These are phyloP conservation scores for Helarctos malayanus DNA, from an alignment of 2,797 vertebrate species.

Conservation along the genomic window DNA sequence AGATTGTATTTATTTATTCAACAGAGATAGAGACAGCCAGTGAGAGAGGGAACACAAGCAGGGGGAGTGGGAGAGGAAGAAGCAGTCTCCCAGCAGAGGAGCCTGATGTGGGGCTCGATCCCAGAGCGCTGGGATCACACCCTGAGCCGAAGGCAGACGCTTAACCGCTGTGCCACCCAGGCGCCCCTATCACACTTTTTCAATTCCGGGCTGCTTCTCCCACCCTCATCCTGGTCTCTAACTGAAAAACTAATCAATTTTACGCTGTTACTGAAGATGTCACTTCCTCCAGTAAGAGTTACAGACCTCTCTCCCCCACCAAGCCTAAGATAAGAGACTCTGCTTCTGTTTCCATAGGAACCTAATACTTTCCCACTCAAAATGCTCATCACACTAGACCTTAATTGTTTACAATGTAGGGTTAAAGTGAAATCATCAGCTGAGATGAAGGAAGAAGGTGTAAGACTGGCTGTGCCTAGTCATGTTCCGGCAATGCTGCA, in stretches of 20 bases:
- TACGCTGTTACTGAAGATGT: background rate
- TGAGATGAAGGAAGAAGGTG: background rate
- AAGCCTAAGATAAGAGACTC: background rate
- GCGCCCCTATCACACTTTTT: background rate
- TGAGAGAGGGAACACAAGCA: too few relatives aligned
- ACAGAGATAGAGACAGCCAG: too few relatives aligned
- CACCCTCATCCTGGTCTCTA: background rate
- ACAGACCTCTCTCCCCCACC: background rate
- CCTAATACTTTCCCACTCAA: background rate
- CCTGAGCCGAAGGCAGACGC: too few relatives aligned
- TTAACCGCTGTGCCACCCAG: too few relatives aligned
- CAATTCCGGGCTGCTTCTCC: background rate
- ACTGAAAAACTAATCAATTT: background rate
- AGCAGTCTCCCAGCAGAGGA: too few relatives aligned
- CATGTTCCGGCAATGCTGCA: background rate
- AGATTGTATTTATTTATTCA: too few relatives aligned
- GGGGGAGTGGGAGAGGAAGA: too few relatives aligned
- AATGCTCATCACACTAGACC: background rate
- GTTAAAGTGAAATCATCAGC: slow-evolving; percentile 23
- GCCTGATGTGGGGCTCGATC: too few relatives aligned
- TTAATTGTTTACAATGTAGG: background rate
- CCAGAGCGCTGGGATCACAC: too few relatives aligned
- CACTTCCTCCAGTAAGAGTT: background rate
- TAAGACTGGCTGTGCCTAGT: background rate
- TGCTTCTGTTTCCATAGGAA: slow-evolving; percentile 46